phyloP scores from a whole-genome alignment of 2,888 invertebrate genomes.

The Hypomecis atomaria region DNA sequence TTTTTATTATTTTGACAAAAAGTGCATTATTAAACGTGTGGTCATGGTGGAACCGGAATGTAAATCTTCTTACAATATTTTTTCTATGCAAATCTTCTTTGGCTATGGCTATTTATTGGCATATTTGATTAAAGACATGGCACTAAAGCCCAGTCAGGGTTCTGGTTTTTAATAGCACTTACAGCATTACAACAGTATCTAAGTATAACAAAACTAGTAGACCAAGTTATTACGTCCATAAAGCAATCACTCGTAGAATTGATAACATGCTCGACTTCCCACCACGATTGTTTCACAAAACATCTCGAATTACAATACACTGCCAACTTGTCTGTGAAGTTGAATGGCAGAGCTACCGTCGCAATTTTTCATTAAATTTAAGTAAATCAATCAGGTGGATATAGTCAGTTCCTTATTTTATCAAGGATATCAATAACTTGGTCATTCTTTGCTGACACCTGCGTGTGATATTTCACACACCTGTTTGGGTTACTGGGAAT shows the following conservation, averaged over 20 bases:
- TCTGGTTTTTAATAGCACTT: too few relatives aligned
- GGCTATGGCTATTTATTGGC: too few relatives aligned
- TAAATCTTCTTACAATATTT: too few relatives aligned
- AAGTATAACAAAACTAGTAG: conserved; percentile 5
- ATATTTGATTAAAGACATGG: too few relatives aligned
- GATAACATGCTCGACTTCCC: conserved; percentile 17
- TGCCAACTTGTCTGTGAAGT: not conserved
- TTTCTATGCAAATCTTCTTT: too few relatives aligned
- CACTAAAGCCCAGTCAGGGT: too few relatives aligned
- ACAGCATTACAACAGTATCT: not conserved
- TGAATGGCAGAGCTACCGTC: not conserved
- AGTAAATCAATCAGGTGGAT: too few relatives aligned
- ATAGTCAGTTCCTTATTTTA: not conserved
- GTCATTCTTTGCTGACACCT: not conserved
- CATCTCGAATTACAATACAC: conserved; percentile 12
- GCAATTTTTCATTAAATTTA: not conserved
- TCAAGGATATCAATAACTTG: not conserved
- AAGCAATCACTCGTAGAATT: conserved; percentile 4
- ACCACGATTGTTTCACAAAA: conserved; percentile 26
- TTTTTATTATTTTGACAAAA: too few relatives aligned
- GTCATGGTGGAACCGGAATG: too few relatives aligned
- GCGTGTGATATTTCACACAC: conserved; percentile 21
- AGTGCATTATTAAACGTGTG: too few relatives aligned
- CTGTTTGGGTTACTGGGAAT: conserved; percentile 13
- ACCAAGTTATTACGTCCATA: conserved; percentile 12